These are phyloP conservation scores for Pomacea canaliculata DNA, from an alignment of 2,888 invertebrate genomes.

Conservation along the genomic window DNA sequence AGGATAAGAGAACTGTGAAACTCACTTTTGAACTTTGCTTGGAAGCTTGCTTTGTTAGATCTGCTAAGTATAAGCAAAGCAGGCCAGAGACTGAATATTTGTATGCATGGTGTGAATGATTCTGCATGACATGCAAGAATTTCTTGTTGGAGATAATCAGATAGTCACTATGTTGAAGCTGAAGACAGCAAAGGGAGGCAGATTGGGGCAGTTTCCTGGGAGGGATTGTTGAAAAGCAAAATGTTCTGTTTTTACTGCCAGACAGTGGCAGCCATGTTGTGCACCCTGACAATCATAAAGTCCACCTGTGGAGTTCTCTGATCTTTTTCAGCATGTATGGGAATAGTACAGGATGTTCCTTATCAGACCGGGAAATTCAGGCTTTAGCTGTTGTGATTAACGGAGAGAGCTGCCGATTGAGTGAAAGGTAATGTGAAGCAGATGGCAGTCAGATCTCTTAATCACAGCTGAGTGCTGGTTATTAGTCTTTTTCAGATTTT, in stretches of 20 bases:
- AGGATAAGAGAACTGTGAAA: conserved; percentile 22
- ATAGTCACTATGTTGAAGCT: too few species aligned
- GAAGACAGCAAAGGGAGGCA: too few species aligned
- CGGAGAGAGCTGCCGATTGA: conserved; percentile 24
- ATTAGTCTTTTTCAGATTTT: background rate
- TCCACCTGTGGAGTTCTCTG: conserved; percentile 13
- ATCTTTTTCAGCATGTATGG: conserved; percentile 26
- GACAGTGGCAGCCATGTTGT: background rate
- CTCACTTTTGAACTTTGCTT: background rate
- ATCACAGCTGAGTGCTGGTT: background rate
- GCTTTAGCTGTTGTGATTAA: conserved; percentile 28
- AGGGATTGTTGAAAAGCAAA: too few species aligned
- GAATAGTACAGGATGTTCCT: conserved; percentile 26
- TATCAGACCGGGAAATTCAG: conserved; percentile 30
- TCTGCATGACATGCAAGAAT: too few species aligned
- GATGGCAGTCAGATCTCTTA: conserved; percentile 2
- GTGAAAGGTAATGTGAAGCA: conserved; percentile 27
- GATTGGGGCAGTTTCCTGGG: too few species aligned
- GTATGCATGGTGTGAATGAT: too few species aligned
- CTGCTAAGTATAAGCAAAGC: too few species aligned
- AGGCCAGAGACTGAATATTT: too few species aligned
- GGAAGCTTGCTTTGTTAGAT: too few species aligned
- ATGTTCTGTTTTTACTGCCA: background rate
- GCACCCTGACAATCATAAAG: background rate
- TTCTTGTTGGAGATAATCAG: too few species aligned